Evolutionary conservation across 2,113 vertebrate genomes (phyloP).

Genomic region (Chroicocephalus ridibundus): DNA sequence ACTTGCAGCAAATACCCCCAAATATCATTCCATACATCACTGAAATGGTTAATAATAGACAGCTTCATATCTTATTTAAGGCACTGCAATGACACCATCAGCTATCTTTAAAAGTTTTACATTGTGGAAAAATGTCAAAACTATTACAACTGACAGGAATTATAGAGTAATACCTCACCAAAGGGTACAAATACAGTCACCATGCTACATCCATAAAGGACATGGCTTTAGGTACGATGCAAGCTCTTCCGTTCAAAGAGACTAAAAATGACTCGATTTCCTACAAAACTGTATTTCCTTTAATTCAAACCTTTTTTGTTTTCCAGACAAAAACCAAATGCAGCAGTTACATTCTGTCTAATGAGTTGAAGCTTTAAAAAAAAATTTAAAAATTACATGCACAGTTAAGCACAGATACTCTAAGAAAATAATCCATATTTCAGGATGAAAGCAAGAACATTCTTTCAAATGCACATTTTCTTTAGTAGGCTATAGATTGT

Average conservation of each 20-base stretch:
- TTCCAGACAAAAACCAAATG: background rate
- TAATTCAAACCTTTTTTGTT: background rate
- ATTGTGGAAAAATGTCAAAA: background rate
- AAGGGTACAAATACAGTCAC: background rate
- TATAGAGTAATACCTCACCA: background rate
- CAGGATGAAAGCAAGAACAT: slow-evolving; percentile 30
- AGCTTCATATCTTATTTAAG: background rate
- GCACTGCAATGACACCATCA: background rate
- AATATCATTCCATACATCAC: background rate
- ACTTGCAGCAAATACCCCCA: background rate
- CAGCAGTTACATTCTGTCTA: background rate
- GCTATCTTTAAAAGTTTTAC: background rate
- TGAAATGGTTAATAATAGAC: background rate
- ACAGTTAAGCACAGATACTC: background rate
- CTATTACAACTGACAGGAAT: background rate
- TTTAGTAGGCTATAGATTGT: slow-evolving; percentile 25
- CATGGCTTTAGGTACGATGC: background rate
- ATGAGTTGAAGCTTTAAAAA: background rate
- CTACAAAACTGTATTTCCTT: background rate
- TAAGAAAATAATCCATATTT: slow-evolving; percentile 38
- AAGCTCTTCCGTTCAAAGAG: background rate
- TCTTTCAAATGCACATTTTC: slow-evolving; percentile 49
- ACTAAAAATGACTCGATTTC: background rate
- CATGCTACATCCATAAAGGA: background rate
- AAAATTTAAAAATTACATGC: background rate